Percentiles rank a stretch among this genome's conserved stretches.
phyloP scores from a whole-genome alignment of 1,140 invertebrate genomes.

The Ceratina japonica region DNA sequence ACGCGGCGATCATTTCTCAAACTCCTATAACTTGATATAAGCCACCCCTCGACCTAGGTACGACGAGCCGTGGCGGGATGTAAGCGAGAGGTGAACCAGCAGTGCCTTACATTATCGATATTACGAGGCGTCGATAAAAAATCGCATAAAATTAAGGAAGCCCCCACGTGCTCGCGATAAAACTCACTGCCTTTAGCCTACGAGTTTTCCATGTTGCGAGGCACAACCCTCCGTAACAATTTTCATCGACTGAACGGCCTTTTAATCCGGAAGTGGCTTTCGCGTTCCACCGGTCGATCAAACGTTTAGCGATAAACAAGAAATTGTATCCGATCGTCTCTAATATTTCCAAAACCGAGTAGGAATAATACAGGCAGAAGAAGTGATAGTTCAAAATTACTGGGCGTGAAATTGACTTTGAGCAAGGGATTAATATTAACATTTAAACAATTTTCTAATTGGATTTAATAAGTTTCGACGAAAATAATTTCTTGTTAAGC shows the following conservation, averaged over 20 bases:
- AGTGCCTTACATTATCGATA: slow-evolving; percentile 78
- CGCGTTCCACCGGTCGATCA: not conserved
- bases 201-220: slow-evolving; percentile 2
- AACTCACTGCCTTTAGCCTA: slow-evolving; percentile 56
- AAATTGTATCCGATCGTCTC: no score
- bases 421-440: no score
- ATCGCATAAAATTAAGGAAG: slow-evolving; percentile 79
- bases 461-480: not conserved
- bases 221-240: not conserved
- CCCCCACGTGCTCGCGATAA: slow-evolving; percentile 69
- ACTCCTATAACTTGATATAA: slow-evolving; percentile 76
- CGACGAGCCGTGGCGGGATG: slow-evolving; percentile 8
- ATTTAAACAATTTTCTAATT: no score
- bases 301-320: not conserved
- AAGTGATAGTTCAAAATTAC: no score
- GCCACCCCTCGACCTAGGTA: slow-evolving; percentile 63
- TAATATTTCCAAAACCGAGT: no score
- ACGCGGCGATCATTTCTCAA: slow-evolving; percentile 75
- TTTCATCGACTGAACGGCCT: slow-evolving; percentile 14
- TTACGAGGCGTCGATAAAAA: slow-evolving; percentile 79
- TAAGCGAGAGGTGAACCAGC: slow-evolving; percentile 47
- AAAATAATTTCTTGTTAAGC: slow-evolving; percentile 9
- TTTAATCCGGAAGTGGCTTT: slow-evolving; percentile 27
- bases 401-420: no score
- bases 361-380: not conserved